Conservation (phyloP, 2,113 vertebrate species). For the Narcine bancroftii region DNA sequence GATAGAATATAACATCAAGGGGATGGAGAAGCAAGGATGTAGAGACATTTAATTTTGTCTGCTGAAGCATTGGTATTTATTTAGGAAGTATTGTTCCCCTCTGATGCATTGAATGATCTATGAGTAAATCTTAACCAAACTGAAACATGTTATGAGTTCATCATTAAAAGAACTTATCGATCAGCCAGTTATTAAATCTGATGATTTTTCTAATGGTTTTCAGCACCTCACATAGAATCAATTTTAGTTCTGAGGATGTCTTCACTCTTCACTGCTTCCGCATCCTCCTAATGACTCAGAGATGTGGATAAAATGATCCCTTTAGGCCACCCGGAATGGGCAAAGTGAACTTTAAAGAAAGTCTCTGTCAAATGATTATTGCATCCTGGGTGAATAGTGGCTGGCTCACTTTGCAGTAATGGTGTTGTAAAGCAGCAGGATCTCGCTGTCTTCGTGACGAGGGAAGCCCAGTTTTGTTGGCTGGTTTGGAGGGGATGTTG, state of each 20-base stretch:
- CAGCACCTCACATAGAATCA: not conserved
- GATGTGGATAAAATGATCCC: not conserved
- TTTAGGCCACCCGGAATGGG: not conserved
- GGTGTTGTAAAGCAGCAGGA: not conserved
- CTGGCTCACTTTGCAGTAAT: not conserved
- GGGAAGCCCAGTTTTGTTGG: not conserved
- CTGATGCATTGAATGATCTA: not conserved
- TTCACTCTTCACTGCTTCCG: not conserved
- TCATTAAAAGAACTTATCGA: not conserved
- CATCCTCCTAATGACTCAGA: slow-evolving; percentile 7
- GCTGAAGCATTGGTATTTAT: not conserved
- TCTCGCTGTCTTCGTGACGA: not conserved
- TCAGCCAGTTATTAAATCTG: not conserved
- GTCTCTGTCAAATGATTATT: not conserved
- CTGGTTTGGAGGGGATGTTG: not conserved
- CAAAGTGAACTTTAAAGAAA: not conserved
- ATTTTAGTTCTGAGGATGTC: not conserved
- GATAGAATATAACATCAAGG: too few species aligned
- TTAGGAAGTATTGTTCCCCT: not conserved
- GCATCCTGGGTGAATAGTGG: not conserved
- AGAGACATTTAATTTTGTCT: too few species aligned
- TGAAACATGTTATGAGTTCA: not conserved
- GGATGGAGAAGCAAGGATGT: too few species aligned
- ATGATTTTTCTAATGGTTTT: not conserved
- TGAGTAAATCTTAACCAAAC: not conserved